A percentile compares a stretch with the other conserved stretches of the same genome.
phyloP scores from a whole-genome alignment of 2,797 vertebrate species.

The Sebastes itinus region DNA sequence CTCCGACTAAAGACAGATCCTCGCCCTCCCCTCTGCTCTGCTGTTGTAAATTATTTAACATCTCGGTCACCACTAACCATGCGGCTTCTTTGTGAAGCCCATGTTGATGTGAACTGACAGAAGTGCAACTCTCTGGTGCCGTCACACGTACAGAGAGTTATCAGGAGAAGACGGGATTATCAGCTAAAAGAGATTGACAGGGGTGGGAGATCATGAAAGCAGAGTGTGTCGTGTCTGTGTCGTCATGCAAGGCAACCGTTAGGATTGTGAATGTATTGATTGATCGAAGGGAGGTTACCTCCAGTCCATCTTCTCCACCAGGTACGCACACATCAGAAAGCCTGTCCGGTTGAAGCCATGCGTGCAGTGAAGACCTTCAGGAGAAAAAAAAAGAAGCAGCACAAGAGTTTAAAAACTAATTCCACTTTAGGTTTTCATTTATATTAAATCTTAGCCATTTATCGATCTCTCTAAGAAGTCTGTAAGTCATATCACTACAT shows the following conservation, averaged over 20 bases:
- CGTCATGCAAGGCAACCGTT: slow-evolving; percentile 17
- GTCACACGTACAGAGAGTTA: not conserved
- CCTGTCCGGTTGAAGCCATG: slow-evolving; percentile 99
- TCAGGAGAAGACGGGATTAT: not conserved
- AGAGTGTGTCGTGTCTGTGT: not conserved
- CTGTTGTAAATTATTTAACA: slow-evolving; percentile 65
- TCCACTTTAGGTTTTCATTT: not conserved
- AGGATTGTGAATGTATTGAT: not conserved
- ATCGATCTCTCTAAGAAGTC: not conserved
- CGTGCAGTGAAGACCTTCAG: slow-evolving; percentile 96
- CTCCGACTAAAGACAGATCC: slow-evolving; percentile 46
- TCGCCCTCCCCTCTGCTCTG: slow-evolving; percentile 21
- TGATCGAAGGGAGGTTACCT: slow-evolving; percentile 83
- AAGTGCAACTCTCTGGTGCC: slow-evolving; percentile 13
- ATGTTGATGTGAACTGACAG: slow-evolving; percentile 39
- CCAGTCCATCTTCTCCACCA: slow-evolving; percentile 99
- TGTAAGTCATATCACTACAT: not conserved
- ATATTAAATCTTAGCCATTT: not conserved
- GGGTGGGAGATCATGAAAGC: slow-evolving; percentile 8
- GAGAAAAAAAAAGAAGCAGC: slow-evolving; percentile 9
- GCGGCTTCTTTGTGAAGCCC: not conserved
- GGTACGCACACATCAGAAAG: slow-evolving; percentile 97
- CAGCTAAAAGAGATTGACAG: not conserved
- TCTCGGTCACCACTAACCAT: slow-evolving; percentile 18
- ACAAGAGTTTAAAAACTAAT: slow-evolving; percentile 4